A percentile compares a stretch with the other conserved stretches of the same genome.
Evolutionary conservation across 2,113 vertebrate genomes (phyloP).

Genomic region (Notechis scutatus): DNA sequence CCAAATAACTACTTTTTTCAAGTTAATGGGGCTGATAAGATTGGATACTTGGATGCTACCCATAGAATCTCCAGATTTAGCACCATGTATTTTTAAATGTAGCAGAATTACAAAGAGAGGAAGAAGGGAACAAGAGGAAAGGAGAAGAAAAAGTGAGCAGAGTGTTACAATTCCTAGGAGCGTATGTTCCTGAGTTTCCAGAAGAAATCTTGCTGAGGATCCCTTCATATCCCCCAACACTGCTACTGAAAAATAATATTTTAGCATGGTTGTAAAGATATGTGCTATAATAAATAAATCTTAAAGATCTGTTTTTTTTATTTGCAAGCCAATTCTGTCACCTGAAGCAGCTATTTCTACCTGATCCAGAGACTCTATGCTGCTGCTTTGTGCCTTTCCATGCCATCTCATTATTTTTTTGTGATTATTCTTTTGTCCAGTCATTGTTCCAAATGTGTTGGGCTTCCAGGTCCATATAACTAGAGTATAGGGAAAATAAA

Average conservation of each 20-base stretch:
- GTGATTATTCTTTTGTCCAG: neutral
- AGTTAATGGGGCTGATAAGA: neutral
- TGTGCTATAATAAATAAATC: neutral
- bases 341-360: neutral
- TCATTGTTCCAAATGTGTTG: neutral
- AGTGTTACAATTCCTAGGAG: neutral
- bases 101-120: neutral
- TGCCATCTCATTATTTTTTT: neutral
- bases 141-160: neutral
- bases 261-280: neutral
- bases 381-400: too few relatives aligned
- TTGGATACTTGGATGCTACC: neutral
- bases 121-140: neutral
- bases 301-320: neutral
- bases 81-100: neutral
- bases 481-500: neutral
- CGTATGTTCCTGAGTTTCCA: neutral
- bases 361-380: neutral
- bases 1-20: neutral
- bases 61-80: neutral
- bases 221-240: neutral
- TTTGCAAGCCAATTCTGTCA: neutral
- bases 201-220: neutral
- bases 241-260: neutral
- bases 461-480: neutral